Percentiles rank a stretch among this genome's conserved stretches.
phyloP scores from a whole-genome alignment of 2,888 invertebrate species.

The Tetragonisca angustula region DNA sequence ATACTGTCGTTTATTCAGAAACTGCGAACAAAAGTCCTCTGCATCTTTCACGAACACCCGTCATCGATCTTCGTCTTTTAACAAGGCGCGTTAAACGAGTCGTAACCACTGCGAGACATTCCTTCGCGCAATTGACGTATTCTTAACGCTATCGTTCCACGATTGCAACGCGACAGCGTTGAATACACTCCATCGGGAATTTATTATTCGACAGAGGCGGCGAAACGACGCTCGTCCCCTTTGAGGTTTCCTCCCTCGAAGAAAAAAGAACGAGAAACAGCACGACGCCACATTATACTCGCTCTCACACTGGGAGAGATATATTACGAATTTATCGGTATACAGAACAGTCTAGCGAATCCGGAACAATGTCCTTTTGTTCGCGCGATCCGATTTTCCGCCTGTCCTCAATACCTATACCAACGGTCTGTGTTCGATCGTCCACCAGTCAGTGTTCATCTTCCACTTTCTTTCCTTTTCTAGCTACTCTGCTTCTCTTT shows the following conservation, averaged over 20 bases:
- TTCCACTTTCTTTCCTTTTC: neutral
- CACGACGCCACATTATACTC: slow-evolving; percentile 27
- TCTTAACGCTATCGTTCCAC: slow-evolving; percentile 23
- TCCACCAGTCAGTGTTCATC: slow-evolving; percentile 25
- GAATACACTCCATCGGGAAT: slow-evolving; percentile 30
- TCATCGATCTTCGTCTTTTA: slow-evolving; percentile 49
- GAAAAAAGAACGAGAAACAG: neutral
- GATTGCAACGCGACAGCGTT: slow-evolving; percentile 7
- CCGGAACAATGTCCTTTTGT: slow-evolving; percentile 58
- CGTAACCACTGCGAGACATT: slow-evolving; percentile 27
- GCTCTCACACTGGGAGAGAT: slow-evolving; percentile 38
- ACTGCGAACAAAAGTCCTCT: slow-evolving; percentile 16
- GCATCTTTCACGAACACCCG: slow-evolving; percentile 27
- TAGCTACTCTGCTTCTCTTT: neutral
- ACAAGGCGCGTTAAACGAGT: slow-evolving; percentile 42
- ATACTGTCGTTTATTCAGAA: slow-evolving; percentile 10
- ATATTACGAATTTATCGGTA: slow-evolving; percentile 54
- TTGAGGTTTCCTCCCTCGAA: neutral
- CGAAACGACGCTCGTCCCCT: slow-evolving; percentile 10
- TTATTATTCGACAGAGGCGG: slow-evolving; percentile 39
- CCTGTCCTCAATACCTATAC: slow-evolving; percentile 5
- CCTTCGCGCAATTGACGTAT: slow-evolving; percentile 23
- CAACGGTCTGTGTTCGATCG: slow-evolving; percentile 18
- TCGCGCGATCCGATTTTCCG: slow-evolving; percentile 55
- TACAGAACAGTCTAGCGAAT: slow-evolving; percentile 33